Base-by-base conservation (phyloP, 1,140 invertebrate species). In the Neodiprion lecontei region DNA sequence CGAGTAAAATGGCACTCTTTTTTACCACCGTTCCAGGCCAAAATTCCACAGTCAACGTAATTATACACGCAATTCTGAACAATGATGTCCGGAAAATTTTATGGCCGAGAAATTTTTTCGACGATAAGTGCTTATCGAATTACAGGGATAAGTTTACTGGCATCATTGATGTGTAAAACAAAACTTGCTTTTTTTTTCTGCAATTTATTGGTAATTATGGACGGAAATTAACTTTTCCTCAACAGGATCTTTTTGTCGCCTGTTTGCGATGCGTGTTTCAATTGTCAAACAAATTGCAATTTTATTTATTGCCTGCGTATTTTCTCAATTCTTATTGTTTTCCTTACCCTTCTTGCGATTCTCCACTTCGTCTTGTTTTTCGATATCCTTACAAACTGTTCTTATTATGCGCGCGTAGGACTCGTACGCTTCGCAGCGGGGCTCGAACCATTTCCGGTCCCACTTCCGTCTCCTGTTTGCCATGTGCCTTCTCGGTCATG, bases 391-490 rank as follows among this genome's bases (percentile, higher is more conserved):
- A 40, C 28, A 40, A 40, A 40, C 28, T 4, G 28, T 40, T 40
- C 28, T 40, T 40, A 40, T 40, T 61, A 61, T 17, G 53, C 53
- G 9, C 53, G 53, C 11, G 53, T 61, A 14, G 53, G 0, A 61
- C 53, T 12, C 53, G 53, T 14, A 40, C 28, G 28, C 28, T 40
- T 40, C 28, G 28, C 28, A 40, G 28, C 28, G 28, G 28, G 28
- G 2, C 28, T 40, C 53, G 53, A 61, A 61, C 53, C 53, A 61
- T 17, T 61, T 61, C 53, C 67, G 40, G 21, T 8, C 40, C 67
- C 10, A 69, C 67, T 69, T 69, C 67, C 67, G 67, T 21, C 67
- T 69, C 67, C 67, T 69, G 67, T 69, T 69, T 69, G 67, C 67
- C 67, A 69, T 69, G 23, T 72, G 71, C 48, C 48, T 61, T 61